Evolutionary conservation across 2,797 vertebrate genomes (phyloP).

Genomic region (Coendou prehensilis): DNA sequence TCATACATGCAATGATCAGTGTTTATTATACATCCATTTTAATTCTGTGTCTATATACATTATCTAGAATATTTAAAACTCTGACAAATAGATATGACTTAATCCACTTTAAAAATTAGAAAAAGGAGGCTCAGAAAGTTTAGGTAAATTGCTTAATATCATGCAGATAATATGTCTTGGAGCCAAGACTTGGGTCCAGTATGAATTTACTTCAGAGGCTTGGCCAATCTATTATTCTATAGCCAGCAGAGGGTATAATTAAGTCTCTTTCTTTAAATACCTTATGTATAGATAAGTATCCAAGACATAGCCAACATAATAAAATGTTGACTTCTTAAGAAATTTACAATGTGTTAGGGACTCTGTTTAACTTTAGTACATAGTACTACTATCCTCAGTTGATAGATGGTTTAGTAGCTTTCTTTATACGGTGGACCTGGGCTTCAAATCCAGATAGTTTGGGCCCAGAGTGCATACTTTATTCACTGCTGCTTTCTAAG

Average conservation of each 20-base stretch:
- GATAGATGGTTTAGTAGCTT: not conserved
- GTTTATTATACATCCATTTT: not conserved
- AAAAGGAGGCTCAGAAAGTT: not conserved
- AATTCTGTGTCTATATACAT: not conserved
- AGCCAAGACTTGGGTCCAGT: not conserved
- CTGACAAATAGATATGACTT: not conserved
- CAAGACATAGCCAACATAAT: constrained; percentile 26
- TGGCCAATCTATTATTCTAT: not conserved
- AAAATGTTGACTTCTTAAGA: constrained; percentile 24
- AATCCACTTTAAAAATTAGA: not conserved
- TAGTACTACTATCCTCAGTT: not conserved
- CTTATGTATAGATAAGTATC: constrained; percentile 14
- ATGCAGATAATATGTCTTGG: not conserved
- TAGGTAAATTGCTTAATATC: constrained; percentile 14
- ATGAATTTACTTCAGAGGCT: constrained; percentile 2
- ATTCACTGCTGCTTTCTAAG: not conserved
- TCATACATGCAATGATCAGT: not conserved
- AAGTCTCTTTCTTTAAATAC: constrained; percentile 34
- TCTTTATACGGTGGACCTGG: not conserved
- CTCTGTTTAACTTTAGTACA: not conserved
- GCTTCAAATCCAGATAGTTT: not conserved
- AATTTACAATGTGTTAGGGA: not conserved
- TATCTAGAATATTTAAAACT: not conserved
- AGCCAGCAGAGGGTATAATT: not conserved
- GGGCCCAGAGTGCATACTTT: not conserved